Evolutionary conservation across 2,888 invertebrate species (phyloP).

Genomic region (Tipula lateralis): DNA sequence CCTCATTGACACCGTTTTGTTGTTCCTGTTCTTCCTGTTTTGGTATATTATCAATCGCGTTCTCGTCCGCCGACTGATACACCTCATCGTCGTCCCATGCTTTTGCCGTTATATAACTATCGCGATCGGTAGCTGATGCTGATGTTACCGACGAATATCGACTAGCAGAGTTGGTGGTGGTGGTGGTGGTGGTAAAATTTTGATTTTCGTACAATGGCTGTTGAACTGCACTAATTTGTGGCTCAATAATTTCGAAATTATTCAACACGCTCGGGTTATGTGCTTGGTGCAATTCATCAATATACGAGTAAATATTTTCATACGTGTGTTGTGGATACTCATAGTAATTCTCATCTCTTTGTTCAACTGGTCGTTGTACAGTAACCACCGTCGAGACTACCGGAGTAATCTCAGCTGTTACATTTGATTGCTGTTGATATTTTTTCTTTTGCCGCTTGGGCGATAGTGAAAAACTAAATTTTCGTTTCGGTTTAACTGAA

Average conservation of each 20-base stretch:
- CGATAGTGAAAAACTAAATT: constrained; percentile 26
- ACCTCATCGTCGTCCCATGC: neutral
- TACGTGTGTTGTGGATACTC: neutral
- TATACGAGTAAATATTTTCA: neutral
- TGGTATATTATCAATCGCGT: neutral
- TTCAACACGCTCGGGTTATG: neutral
- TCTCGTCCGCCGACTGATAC: neutral
- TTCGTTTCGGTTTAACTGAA: constrained; percentile 26
- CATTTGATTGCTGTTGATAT: neutral
- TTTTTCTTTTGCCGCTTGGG: neutral
- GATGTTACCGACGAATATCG: neutral
- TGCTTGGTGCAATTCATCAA: neutral
- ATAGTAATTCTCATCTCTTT: neutral
- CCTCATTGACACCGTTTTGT: neutral
- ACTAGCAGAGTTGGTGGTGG: neutral
- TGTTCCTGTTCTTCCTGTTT: neutral
- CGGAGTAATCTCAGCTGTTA: neutral
- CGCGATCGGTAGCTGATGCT: neutral
- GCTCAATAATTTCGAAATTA: neutral
- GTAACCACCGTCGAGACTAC: no score
- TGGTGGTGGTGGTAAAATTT: neutral
- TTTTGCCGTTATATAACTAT: constrained; percentile 25
- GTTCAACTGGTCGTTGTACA: neutral
- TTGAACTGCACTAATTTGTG: neutral
- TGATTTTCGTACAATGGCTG: neutral